These are phyloP conservation scores for Peromyscus melanophrys DNA, from an alignment of 2,797 vertebrate species.

Conservation along the genomic window DNA sequence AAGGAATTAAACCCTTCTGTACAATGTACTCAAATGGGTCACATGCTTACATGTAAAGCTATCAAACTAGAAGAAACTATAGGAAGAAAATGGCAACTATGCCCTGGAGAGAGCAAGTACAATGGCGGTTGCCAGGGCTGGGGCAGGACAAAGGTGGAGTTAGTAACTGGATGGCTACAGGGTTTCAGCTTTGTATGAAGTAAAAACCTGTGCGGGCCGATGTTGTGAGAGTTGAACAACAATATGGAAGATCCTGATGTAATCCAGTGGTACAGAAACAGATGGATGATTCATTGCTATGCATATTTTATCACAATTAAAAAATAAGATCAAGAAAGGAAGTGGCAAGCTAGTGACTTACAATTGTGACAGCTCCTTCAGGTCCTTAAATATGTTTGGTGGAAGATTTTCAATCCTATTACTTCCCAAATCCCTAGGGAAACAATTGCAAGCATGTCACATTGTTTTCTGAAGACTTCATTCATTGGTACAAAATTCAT, in stretches of 20 bases:
- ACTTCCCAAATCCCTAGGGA: constrained; percentile 94
- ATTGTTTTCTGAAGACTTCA: constrained; percentile 75
- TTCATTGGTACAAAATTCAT: constrained; percentile 64
- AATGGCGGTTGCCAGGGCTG: no score
- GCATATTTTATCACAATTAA: constrained; percentile 19
- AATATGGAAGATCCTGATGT: neutral
- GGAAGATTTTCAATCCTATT: constrained; percentile 95
- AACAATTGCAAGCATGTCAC: constrained; percentile 81
- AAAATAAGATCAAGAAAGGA: constrained; percentile 32
- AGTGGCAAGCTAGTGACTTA: constrained; percentile 89
- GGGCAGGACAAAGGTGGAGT: neutral
- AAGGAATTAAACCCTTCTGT: neutral
- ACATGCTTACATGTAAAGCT: neutral
- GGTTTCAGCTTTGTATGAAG: neutral
- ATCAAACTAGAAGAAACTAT: neutral
- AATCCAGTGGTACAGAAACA: neutral
- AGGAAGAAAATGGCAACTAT: neutral
- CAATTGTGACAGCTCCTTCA: constrained; percentile 97
- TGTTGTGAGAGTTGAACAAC: neutral
- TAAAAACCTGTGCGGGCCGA: neutral
- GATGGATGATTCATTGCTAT: neutral
- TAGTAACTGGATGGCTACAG: neutral
- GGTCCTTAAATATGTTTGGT: constrained; percentile 92
- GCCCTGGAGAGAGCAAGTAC: neutral
- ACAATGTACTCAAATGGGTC: neutral